Percentiles rank a stretch among this genome's conserved stretches.
These are phyloP conservation scores for Anthophora plumipes DNA, from an alignment of 2,888 invertebrate genomes.

Conservation along the genomic window DNA sequence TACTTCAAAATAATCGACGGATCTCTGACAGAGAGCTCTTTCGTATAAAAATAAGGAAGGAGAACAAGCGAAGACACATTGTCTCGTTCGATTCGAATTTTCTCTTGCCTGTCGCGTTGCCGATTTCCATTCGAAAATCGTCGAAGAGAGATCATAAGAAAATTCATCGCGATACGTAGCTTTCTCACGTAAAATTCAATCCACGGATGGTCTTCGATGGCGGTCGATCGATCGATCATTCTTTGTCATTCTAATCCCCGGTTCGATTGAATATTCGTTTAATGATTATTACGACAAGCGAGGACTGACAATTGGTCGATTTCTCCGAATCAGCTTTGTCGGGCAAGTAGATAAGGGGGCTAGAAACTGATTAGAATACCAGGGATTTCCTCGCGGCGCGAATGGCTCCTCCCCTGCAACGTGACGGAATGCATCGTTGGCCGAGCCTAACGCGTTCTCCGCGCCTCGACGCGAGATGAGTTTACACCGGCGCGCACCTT, in stretches of 20 bases:
- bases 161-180: neutral
- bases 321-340: constrained; percentile 48
- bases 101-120: too few relatives aligned
- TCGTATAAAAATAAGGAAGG: too few relatives aligned
- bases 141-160: neutral
- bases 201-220: neutral
- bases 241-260: constrained; percentile 13
- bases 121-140: too few relatives aligned
- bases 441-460: constrained; percentile 48
- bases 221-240: neutral
- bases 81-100: too few relatives aligned
- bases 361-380: constrained; percentile 70
- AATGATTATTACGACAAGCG: constrained; percentile 35
- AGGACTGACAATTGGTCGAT: constrained; percentile 36
- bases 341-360: constrained; percentile 40
- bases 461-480: constrained; percentile 45
- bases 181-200: neutral
- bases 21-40: too few relatives aligned
- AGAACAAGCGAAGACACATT: too few relatives aligned
- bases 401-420: constrained; percentile 68
- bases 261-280: constrained; percentile 28
- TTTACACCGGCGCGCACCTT: constrained; percentile 19
- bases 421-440: constrained; percentile 70
- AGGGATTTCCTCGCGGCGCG: constrained; percentile 63
- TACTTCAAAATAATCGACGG: too few relatives aligned